Conservation (phyloP, 2,888 invertebrate genomes). For the Ormyrus thymus region DNA sequence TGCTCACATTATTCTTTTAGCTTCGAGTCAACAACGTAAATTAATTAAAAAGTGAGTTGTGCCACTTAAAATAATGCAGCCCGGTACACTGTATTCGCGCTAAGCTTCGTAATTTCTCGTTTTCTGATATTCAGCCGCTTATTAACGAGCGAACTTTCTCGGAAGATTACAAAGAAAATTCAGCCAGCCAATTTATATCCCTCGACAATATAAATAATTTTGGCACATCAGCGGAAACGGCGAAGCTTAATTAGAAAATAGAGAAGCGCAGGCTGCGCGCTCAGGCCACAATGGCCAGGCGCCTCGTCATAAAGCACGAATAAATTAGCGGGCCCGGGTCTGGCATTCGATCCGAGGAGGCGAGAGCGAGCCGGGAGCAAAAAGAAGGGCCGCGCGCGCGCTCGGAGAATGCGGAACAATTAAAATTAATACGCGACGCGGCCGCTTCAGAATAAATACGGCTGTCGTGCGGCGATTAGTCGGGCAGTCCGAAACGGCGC, state of each 20-base stretch:
- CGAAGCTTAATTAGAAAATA: slow-evolving; percentile 13
- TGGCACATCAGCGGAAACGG: neutral
- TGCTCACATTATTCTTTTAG: too few species aligned
- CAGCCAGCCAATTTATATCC: too few species aligned
- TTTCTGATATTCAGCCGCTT: too few species aligned
- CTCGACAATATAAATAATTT: too few species aligned
- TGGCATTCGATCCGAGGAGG: neutral
- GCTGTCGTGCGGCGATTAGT: slow-evolving; percentile 74
- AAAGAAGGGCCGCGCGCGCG: neutral
- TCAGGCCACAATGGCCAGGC: neutral
- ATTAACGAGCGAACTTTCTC: too few species aligned
- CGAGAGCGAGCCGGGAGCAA: neutral
- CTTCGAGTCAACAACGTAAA: too few species aligned
- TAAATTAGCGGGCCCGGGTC: slow-evolving; percentile 19
- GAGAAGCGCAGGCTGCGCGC: neutral
- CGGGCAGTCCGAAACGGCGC: slow-evolving; percentile 64
- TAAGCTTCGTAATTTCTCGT: too few species aligned
- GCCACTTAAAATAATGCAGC: too few species aligned
- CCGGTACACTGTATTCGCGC: too few species aligned
- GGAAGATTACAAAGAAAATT: too few species aligned
- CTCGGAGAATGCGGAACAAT: slow-evolving; percentile 64
- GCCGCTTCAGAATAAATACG: slow-evolving; percentile 73
- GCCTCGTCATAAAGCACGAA: slow-evolving; percentile 39
- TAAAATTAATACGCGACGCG: slow-evolving; percentile 68
- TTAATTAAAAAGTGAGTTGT: too few species aligned